Percentiles rank a stretch among this genome's conserved stretches.
Evolutionary conservation across 2,113 vertebrate species (phyloP).

Genomic region (Protobothrops mucrosquamatus): DNA sequence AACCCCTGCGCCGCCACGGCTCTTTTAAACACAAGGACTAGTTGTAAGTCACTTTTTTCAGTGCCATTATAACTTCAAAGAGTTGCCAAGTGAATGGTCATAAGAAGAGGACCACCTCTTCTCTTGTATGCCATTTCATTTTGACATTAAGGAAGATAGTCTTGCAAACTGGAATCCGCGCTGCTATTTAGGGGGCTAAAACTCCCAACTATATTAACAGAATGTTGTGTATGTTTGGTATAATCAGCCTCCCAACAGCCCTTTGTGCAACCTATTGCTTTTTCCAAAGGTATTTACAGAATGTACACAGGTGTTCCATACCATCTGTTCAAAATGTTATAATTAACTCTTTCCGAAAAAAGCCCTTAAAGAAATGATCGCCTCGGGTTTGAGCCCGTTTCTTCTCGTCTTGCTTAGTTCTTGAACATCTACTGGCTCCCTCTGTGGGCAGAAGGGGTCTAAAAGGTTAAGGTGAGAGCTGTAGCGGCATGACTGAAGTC

Average conservation of each 20-base stretch:
- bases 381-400: background rate
- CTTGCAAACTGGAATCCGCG: background rate
- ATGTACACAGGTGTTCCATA: background rate
- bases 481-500: accelerated
- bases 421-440: background rate
- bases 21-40: too few relatives aligned
- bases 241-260: background rate
- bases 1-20: too few relatives aligned
- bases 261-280: background rate
- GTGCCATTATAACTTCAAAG: background rate
- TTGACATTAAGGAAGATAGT: background rate
- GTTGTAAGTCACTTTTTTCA: background rate
- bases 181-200: background rate
- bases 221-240: background rate
- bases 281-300: background rate
- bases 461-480: background rate
- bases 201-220: background rate
- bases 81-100: background rate
- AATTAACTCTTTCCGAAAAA: background rate
- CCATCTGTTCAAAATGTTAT: background rate
- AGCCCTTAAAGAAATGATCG: background rate
- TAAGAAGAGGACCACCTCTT: background rate
- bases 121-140: background rate
- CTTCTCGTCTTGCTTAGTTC: background rate
- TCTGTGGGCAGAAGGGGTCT: background rate